A percentile compares a stretch with the other conserved stretches of the same genome.
These are phyloP conservation scores for Apodemia zela DNA, from an alignment of 2,888 invertebrate species.

Conservation along the genomic window DNA sequence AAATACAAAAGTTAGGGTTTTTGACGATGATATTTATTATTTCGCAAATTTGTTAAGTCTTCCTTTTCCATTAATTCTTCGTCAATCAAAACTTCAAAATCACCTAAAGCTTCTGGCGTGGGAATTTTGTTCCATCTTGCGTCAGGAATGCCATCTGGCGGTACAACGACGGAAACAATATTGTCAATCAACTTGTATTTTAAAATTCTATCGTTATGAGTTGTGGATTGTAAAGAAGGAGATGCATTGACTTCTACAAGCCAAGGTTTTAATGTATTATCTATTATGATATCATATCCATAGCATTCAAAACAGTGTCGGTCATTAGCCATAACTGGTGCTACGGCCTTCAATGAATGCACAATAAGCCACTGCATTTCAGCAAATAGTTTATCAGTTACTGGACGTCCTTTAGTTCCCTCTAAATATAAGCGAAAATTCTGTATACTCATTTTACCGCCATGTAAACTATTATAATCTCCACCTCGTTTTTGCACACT, in stretches of 20 bases:
- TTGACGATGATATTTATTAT: constrained; percentile 26
- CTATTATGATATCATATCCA: constrained; percentile 98
- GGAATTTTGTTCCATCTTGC: constrained; percentile 94
- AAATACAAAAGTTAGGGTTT: constrained; percentile 19
- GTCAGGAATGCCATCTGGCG: constrained; percentile 93
- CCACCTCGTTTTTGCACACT: constrained; percentile 98
- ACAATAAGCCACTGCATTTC: constrained; percentile 95
- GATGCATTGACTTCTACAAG: constrained; percentile 97
- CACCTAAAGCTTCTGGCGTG: constrained; percentile 85
- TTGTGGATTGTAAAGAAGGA: constrained; percentile 96
- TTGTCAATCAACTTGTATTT: constrained; percentile 97
- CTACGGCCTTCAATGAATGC: constrained; percentile 95
- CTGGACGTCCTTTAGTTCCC: constrained; percentile 92
- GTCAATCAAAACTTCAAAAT: constrained; percentile 91
- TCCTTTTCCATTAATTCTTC: constrained; percentile 88
- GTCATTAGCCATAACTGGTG: constrained; percentile 96
- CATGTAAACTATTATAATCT: constrained; percentile 96
- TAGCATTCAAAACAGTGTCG: constrained; percentile 96
- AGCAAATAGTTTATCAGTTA: constrained; percentile 94
- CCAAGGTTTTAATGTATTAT: constrained; percentile 96
- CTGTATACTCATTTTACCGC: constrained; percentile 96
- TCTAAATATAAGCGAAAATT: constrained; percentile 95
- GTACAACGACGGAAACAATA: constrained; percentile 93
- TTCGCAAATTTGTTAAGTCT: constrained; percentile 46
- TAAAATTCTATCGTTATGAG: constrained; percentile 94